phyloP scores from a whole-genome alignment of 1,140 invertebrate species.

The Nasonia vitripennis region DNA sequence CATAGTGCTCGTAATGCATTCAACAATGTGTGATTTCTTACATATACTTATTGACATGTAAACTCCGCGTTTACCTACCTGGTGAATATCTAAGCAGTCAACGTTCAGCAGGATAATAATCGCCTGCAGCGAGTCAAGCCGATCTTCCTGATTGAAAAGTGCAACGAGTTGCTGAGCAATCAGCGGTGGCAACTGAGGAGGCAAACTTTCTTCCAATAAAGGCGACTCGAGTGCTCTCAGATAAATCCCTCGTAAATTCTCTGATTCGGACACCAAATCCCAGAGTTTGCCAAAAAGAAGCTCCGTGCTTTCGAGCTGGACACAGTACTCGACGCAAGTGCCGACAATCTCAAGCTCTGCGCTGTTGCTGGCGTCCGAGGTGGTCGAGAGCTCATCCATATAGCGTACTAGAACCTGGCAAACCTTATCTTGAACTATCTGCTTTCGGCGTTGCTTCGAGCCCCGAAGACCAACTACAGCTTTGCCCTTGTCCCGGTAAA shows the following conservation, averaged over 20 bases:
- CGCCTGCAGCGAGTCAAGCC: conserved; percentile 82
- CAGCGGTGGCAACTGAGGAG: conserved; percentile 76
- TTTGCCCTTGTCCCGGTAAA: conserved; percentile 83
- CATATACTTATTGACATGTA: background rate
- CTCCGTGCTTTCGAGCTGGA: conserved; percentile 73
- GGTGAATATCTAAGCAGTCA: conserved; percentile 91
- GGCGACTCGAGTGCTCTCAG: conserved; percentile 74
- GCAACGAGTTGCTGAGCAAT: conserved; percentile 82
- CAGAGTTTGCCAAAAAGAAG: conserved; percentile 76
- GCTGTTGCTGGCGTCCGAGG: conserved; percentile 59
- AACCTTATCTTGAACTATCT: conserved; percentile 79
- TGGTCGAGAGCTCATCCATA: conserved; percentile 76
- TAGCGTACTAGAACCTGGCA: conserved; percentile 74
- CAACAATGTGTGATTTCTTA: background rate
- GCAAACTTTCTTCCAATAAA: conserved; percentile 75
- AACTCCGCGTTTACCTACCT: conserved; percentile 73
- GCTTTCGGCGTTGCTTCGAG: conserved; percentile 76
- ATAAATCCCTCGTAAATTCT: conserved; percentile 71
- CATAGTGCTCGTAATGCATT: background rate
- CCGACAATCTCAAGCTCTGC: conserved; percentile 63
- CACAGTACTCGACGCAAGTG: conserved; percentile 70
- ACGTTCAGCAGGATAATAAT: conserved; percentile 90
- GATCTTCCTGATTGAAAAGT: conserved; percentile 77
- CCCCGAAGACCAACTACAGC: conserved; percentile 79
- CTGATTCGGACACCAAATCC: conserved; percentile 73